phyloP scores from a whole-genome alignment of 2,113 vertebrate genomes.

The Cervus canadensis region DNA sequence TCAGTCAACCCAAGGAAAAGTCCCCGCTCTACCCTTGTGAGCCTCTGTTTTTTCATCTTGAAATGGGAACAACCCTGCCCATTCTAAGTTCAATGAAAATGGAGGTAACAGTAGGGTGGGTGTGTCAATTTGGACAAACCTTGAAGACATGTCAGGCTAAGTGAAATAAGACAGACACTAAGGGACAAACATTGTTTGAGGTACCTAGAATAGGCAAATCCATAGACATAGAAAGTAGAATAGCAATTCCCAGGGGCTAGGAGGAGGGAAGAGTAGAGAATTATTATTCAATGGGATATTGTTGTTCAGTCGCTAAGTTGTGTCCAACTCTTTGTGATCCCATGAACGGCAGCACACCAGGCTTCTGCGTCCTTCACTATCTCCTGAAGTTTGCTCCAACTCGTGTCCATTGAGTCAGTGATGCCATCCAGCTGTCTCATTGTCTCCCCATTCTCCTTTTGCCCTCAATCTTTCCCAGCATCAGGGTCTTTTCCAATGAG shows the following conservation, averaged over 20 bases:
- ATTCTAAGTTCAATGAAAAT: background rate
- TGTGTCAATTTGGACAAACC: background rate
- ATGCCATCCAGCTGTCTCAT: background rate
- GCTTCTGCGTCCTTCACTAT: background rate
- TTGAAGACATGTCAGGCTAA: background rate
- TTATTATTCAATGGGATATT: background rate
- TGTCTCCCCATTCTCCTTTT: background rate
- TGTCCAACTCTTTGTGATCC: background rate
- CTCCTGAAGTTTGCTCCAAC: background rate
- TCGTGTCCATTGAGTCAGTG: background rate
- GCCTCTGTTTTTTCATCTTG: background rate
- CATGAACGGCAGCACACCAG: background rate
- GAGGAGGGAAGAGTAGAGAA: background rate
- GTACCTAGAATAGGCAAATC: background rate
- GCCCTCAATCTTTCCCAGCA: background rate
- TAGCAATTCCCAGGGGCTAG: background rate
- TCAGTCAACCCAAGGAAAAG: background rate
- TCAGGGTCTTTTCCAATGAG: background rate
- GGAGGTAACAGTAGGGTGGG: background rate
- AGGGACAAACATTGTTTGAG: background rate
- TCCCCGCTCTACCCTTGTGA: fast-evolving
- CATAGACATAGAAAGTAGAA: background rate
- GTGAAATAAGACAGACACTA: background rate
- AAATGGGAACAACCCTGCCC: background rate
- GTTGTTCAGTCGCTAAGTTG: background rate